Evolutionary conservation across 2,113 vertebrate genomes (phyloP).

Genomic region (Dunckerocampus dactyliophorus): DNA sequence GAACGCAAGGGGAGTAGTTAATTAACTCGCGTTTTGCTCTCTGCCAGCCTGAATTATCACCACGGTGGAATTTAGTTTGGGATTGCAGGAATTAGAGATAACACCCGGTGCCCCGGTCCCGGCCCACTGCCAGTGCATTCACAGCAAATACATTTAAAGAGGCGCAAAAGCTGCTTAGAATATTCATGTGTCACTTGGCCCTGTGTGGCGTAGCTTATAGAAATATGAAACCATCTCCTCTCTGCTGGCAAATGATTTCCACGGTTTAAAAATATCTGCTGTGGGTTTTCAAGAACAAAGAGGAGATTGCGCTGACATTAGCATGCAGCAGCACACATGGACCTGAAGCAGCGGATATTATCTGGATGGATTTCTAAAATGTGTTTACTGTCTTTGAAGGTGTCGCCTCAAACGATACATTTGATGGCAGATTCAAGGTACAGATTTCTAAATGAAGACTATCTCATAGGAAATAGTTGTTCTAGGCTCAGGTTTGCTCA

Average conservation of each 20-base stretch:
- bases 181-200: constrained; percentile 85
- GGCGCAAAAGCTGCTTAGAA: constrained; percentile 88
- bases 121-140: constrained; percentile 75
- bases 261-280: constrained; percentile 70
- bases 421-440: constrained; percentile 49
- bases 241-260: constrained; percentile 68
- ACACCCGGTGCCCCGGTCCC: constrained; percentile 74
- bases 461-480: constrained; percentile 59
- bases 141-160: constrained; percentile 87
- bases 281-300: constrained; percentile 71
- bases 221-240: constrained; percentile 77
- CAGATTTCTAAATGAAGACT: constrained; percentile 57
- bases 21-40: constrained; percentile 82
- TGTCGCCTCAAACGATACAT: constrained; percentile 54
- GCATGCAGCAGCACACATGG: constrained; percentile 60
- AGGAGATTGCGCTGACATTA: constrained; percentile 65
- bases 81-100: constrained; percentile 82
- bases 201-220: constrained; percentile 76
- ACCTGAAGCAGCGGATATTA: constrained; percentile 49
- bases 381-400: constrained; percentile 70
- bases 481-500: neutral
- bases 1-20: constrained; percentile 63
- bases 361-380: constrained; percentile 62
- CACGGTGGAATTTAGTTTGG: constrained; percentile 64
- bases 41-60: constrained; percentile 79